Evolutionary conservation across 1,140 invertebrate species (phyloP).

Genomic region (Lepeophtheirus salmonis): DNA sequence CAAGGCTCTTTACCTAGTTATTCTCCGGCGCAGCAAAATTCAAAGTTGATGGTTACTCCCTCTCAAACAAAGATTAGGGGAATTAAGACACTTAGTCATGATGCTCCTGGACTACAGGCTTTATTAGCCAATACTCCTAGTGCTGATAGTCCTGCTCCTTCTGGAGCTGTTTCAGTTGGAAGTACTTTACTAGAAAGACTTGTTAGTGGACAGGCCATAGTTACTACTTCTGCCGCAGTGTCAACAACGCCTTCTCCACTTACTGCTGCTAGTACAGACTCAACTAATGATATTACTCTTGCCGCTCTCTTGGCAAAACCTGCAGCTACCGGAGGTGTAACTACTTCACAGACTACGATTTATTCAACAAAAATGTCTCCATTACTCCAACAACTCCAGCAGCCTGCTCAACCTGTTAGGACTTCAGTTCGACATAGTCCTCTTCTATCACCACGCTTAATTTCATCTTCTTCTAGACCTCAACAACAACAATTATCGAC

Average conservation of each 20-base stretch:
- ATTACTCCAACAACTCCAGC: constrained; percentile 13
- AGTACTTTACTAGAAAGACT: constrained; percentile 2
- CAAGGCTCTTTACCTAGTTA: constrained; percentile 7
- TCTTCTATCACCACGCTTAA: neutral
- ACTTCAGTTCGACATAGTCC: neutral
- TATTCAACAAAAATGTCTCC: constrained; percentile 11
- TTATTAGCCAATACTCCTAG: constrained; percentile 4
- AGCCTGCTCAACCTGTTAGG: neutral
- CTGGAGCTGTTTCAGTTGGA: no score
- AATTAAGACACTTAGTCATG: neutral
- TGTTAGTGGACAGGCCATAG: neutral
- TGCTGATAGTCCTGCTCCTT: neutral
- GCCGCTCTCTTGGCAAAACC: constrained; percentile 11
- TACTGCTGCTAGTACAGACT: neutral
- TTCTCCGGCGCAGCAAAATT: constrained; percentile 13
- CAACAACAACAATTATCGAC: neutral
- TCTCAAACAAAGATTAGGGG: no score
- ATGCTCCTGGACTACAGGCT: constrained; percentile 2
- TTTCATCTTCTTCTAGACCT: neutral
- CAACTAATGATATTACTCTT: constrained; percentile 11
- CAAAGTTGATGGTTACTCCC: neutral
- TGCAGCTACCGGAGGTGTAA: neutral
- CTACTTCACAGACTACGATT: neutral
- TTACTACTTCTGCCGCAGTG: neutral
- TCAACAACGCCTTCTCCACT: neutral